phyloP scores from a whole-genome alignment of 2,888 invertebrate genomes.

The Pseudanteris insignis region DNA sequence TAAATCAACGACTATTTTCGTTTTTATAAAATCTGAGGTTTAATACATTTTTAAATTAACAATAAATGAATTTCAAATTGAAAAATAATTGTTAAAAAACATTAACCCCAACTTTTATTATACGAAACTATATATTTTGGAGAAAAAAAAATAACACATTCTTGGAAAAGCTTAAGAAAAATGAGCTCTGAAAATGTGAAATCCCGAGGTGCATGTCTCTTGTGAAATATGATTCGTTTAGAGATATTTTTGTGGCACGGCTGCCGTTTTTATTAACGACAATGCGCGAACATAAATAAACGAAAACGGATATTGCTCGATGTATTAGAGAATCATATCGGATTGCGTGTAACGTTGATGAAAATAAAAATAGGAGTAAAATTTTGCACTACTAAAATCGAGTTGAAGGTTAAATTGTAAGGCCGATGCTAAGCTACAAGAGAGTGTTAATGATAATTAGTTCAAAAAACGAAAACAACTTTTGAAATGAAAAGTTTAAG shows the following conservation, averaged over 20 bases:
- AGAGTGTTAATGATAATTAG: slow-evolving; percentile 1
- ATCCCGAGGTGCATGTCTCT: slow-evolving; percentile 1
- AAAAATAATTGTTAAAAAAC: too few species aligned
- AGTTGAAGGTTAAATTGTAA: slow-evolving; percentile 28
- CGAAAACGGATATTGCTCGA: background rate
- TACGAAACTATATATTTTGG: too few species aligned
- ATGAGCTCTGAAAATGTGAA: slow-evolving; percentile 10
- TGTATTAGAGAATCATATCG: slow-evolving; percentile 9
- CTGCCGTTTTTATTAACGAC: slow-evolving; percentile 7
- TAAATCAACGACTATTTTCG: too few species aligned
- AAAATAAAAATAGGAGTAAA: slow-evolving; percentile 15
- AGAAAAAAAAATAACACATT: slow-evolving; percentile 12
- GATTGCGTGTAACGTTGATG: slow-evolving; percentile 2
- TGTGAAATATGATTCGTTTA: slow-evolving; percentile 7
- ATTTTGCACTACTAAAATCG: slow-evolving; percentile 5
- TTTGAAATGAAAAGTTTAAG: too few species aligned
- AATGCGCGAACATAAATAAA: slow-evolving; percentile 5
- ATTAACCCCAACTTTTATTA: too few species aligned
- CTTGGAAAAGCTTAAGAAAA: slow-evolving; percentile 7
- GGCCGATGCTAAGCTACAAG: slow-evolving; percentile 28
- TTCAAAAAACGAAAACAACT: too few species aligned
- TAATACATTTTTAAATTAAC: too few species aligned
- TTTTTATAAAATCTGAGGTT: too few species aligned
- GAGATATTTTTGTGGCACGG: slow-evolving; percentile 5
- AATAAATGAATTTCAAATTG: too few species aligned